A percentile compares a stretch with the other conserved stretches of the same genome.
These are phyloP conservation scores for Palythoa grandis DNA, from an alignment of 92 coral and sea anemone species.

Conservation along the genomic window DNA sequence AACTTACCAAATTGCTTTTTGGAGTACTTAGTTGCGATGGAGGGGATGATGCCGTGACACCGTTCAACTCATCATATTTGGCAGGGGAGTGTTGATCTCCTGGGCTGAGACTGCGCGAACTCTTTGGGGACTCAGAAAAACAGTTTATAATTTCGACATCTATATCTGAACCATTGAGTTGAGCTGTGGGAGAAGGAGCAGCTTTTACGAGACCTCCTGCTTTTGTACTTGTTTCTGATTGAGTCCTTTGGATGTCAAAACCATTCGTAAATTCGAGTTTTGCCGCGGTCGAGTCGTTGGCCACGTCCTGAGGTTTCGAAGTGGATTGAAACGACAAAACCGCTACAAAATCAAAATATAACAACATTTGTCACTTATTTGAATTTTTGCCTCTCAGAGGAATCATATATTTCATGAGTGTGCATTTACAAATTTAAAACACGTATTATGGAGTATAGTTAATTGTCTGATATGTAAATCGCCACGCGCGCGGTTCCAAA, in stretches of 20 bases:
- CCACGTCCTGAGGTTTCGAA: not conserved
- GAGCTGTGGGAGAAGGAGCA: slow-evolving; percentile 77
- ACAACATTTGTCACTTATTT: too few species aligned
- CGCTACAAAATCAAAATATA: slow-evolving; percentile 39
- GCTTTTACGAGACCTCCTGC: slow-evolving; percentile 85
- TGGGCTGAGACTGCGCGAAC: not conserved
- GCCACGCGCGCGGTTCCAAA: not conserved
- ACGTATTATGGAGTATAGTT: not conserved
- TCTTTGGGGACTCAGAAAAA: not conserved
- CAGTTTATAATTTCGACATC: slow-evolving; percentile 3
- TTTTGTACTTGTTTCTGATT: not conserved
- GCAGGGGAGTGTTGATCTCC: not conserved
- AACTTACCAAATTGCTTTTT: slow-evolving; percentile 11
- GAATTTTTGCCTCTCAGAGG: not conserved
- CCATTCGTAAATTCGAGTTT: slow-evolving; percentile 23
- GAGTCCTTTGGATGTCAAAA: not conserved
- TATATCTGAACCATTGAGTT: not conserved
- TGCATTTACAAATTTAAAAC: not conserved
- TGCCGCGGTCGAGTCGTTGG: not conserved
- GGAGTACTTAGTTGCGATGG: not conserved
- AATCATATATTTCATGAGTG: not conserved
- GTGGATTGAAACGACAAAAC: slow-evolving; percentile 50
- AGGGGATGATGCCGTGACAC: not conserved
- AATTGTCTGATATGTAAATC: not conserved
- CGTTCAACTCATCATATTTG: not conserved